Conservation (phyloP, 2,888 invertebrate genomes). For the Drosophila borealis region DNA sequence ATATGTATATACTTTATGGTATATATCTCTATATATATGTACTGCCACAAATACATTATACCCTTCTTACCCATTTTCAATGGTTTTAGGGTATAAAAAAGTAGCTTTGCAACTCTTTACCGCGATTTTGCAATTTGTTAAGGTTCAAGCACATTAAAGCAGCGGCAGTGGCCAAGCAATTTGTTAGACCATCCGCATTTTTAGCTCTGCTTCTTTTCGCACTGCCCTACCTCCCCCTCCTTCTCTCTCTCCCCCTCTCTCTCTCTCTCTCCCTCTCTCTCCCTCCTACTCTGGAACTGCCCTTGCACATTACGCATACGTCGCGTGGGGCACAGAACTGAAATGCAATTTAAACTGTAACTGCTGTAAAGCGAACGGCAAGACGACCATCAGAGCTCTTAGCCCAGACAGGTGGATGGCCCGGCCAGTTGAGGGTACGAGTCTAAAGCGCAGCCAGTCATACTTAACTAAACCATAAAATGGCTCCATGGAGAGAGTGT, state of each 20-base stretch:
- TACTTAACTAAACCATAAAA: constrained; percentile 15
- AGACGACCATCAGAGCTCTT: constrained; percentile 15
- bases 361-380: constrained; percentile 40
- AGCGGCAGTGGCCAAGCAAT: constrained; percentile 37
- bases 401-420: constrained; percentile 7
- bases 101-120: constrained; percentile 9
- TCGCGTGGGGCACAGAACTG: constrained; percentile 35
- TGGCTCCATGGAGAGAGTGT: neutral
- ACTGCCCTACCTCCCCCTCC: neutral
- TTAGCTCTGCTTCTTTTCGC: constrained; percentile 5
- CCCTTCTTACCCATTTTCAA: too few relatives aligned
- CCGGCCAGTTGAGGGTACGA: constrained; percentile 1
- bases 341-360: constrained; percentile 55
- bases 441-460: constrained; percentile 5
- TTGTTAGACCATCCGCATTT: constrained; percentile 41
- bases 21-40: too few relatives aligned
- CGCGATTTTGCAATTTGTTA: constrained; percentile 53
- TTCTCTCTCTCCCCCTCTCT: constrained; percentile 5
- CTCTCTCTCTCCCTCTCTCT: constrained; percentile 5
- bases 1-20: too few relatives aligned
- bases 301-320: constrained; percentile 65
- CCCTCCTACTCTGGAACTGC: neutral
- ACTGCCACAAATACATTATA: too few relatives aligned
- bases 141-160: constrained; percentile 42
- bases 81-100: neutral